These are phyloP conservation scores for Triplophysa yarkandensis DNA, from an alignment of 2,797 vertebrate species.

Conservation along the genomic window DNA sequence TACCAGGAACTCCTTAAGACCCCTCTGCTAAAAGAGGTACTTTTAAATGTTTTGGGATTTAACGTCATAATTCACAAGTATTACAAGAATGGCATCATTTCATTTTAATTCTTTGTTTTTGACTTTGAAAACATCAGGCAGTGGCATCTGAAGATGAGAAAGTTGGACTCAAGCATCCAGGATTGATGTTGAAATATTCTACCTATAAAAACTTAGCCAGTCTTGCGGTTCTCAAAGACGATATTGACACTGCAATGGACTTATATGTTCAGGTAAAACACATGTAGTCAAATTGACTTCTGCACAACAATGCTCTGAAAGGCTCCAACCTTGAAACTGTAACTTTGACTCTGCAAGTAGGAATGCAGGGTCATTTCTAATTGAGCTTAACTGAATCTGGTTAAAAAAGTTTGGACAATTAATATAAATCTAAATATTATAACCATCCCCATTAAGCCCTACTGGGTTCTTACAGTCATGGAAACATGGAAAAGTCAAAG, in stretches of 20 bases:
- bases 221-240: slow-evolving; percentile 83
- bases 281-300: not conserved
- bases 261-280: slow-evolving; percentile 90
- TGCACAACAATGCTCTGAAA: not conserved
- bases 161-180: slow-evolving; percentile 92
- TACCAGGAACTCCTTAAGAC: slow-evolving; percentile 96
- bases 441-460: too few species aligned
- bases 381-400: too few species aligned
- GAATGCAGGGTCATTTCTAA: too few species aligned
- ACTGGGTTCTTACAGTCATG: too few species aligned
- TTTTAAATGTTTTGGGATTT: not conserved
- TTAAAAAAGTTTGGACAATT: too few species aligned
- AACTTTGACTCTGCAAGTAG: not conserved
- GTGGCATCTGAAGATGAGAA: slow-evolving; percentile 89
- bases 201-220: slow-evolving; percentile 96
- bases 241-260: slow-evolving; percentile 92
- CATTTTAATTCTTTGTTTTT: not conserved
- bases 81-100: too few species aligned
- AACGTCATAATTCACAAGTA: too few species aligned
- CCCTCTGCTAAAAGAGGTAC: slow-evolving; percentile 91
- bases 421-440: too few species aligned
- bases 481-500: too few species aligned
- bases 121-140: slow-evolving; percentile 73
- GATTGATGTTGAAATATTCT: slow-evolving; percentile 96
- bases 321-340: not conserved